A percentile compares a stretch with the other conserved stretches of the same genome.
phyloP scores from a whole-genome alignment of 1,140 invertebrate genomes.

The Sitophilus oryzae region DNA sequence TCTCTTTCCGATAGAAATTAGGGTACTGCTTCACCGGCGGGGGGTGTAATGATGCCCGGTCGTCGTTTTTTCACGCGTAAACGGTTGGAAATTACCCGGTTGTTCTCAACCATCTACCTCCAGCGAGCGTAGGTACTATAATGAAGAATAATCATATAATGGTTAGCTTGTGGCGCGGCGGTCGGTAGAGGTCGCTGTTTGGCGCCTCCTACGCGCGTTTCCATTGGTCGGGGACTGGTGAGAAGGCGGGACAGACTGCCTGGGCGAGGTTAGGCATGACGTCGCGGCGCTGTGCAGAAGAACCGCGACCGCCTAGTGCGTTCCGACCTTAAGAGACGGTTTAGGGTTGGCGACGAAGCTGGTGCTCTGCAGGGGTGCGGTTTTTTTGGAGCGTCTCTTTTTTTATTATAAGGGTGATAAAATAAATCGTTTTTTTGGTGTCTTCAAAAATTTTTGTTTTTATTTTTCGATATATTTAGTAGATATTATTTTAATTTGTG shows the following conservation, averaged over 20 bases:
- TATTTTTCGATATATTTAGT: no score
- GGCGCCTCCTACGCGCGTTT: constrained; percentile 19
- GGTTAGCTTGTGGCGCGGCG: constrained; percentile 39
- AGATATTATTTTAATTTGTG: no score
- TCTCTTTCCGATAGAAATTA: no score
- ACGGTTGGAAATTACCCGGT: constrained; percentile 42
- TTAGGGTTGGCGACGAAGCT: no score
- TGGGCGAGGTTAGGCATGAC: constrained; percentile 29
- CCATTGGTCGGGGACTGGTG: constrained; percentile 10
- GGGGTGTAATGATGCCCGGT: constrained; percentile 44
- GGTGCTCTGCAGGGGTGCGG: no score
- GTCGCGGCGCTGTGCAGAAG: constrained; percentile 20
- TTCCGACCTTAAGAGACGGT: no score
- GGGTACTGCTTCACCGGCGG: no score
- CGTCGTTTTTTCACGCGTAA: constrained; percentile 42
- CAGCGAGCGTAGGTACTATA: constrained; percentile 46
- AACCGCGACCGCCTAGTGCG: no score
- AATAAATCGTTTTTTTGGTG: no score
- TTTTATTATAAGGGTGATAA: no score
- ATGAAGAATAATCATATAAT: constrained; percentile 48
- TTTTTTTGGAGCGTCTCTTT: no score
- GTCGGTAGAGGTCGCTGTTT: constrained; percentile 39
- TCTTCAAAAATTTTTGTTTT: no score
- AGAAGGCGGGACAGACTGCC: background rate
- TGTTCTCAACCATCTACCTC: constrained; percentile 44